Conservation (phyloP, 2,888 invertebrate genomes). For the Polyploca ridens region DNA sequence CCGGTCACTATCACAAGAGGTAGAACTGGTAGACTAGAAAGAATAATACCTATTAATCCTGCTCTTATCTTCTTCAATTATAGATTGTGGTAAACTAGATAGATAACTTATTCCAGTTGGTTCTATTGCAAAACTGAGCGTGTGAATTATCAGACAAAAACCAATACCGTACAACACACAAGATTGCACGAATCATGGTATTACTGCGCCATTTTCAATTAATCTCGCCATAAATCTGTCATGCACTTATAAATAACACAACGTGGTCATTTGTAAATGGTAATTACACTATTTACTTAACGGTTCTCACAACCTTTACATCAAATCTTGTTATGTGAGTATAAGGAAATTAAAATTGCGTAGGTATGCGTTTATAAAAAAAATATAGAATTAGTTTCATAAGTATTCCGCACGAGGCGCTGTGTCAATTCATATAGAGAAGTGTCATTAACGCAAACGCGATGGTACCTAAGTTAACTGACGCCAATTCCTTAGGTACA, state of each 20-base stretch:
- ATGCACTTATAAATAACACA: constrained; percentile 30
- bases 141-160: not conserved
- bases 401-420: too few relatives aligned
- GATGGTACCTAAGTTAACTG: too few relatives aligned
- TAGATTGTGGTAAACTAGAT: not conserved
- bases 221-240: constrained; percentile 17
- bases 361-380: too few relatives aligned
- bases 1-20: too few relatives aligned
- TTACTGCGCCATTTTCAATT: not conserved
- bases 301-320: constrained; percentile 44
- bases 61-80: not conserved
- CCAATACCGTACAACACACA: not conserved
- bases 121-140: not conserved
- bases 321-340: constrained; percentile 26
- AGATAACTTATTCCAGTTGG: not conserved
- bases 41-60: too few relatives aligned
- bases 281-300: constrained; percentile 28
- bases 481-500: too few relatives aligned
- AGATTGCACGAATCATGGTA: not conserved
- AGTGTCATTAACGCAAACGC: too few relatives aligned
- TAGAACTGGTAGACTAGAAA: too few relatives aligned
- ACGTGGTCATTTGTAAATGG: constrained; percentile 24
- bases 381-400: too few relatives aligned
- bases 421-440: too few relatives aligned
- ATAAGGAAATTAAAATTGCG: constrained; percentile 19